Conservation (phyloP, 2,888 invertebrate genomes). For the Polylopha cassiicola region DNA sequence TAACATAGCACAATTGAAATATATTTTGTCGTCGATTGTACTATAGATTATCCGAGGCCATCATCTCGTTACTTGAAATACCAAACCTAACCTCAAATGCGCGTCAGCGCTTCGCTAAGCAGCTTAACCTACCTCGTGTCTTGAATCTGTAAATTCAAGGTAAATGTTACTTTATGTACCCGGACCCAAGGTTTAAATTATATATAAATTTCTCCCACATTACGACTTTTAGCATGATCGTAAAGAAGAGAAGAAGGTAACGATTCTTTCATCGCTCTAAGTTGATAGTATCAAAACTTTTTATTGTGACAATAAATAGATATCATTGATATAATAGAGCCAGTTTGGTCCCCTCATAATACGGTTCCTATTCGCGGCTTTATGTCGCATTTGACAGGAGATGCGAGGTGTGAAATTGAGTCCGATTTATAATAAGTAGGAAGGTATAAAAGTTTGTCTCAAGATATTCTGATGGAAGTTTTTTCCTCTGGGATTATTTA, state of each 20-base stretch:
- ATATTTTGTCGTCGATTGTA: conserved; percentile 37
- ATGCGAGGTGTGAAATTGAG: conserved; percentile 75
- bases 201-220: conserved; percentile 17
- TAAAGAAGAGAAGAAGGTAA: conserved; percentile 65
- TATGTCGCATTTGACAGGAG: conserved; percentile 73
- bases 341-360: conserved; percentile 68
- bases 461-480: conserved; percentile 59
- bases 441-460: conserved; percentile 62
- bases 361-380: conserved; percentile 69
- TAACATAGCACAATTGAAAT: too few relatives aligned
- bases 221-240: conserved; percentile 72
- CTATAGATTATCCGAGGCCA: conserved; percentile 40
- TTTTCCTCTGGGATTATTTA: conserved; percentile 61
- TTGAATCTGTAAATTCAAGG: conserved; percentile 25
- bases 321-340: conserved; percentile 73
- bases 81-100: conserved; percentile 60
- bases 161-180: conserved; percentile 37
- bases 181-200: conserved; percentile 29
- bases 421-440: conserved; percentile 56
- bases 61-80: conserved; percentile 60
- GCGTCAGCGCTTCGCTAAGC: conserved; percentile 63
- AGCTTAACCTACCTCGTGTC: conserved; percentile 60
- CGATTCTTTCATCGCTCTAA: conserved; percentile 69
- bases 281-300: conserved; percentile 73
- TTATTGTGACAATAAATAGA: conserved; percentile 76